Base-by-base conservation (phyloP, 2,113 vertebrate species). In the Phodopus roborovskii region DNA sequence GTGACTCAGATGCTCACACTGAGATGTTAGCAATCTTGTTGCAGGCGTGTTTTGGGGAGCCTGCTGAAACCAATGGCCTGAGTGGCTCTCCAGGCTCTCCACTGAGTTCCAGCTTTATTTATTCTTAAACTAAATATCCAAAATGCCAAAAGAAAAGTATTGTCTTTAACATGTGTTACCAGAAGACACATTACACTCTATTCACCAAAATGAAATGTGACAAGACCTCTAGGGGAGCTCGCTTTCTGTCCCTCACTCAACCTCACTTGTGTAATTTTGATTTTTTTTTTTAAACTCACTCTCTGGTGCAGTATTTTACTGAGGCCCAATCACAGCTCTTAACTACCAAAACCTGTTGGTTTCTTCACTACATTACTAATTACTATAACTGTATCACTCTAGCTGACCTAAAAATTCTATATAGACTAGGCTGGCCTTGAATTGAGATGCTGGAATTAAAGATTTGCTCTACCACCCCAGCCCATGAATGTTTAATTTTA, bases 51-150 rank as follows among this genome's bases (percentile, higher is more conserved):
- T n/a, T 66, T 4, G n/a, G 64, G 26, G 64, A 90, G 88, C 17
- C 53, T 70, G 36, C 50, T 89, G 26, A 94, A 73, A 89, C 56
- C 30, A 39, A 42, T 13, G 26, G 64, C 0, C 64, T 30, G 39
- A 58, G 48, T 78, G 60, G 62, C 42, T 82, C 50, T 58, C n/a
- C n/a, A 83, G 53, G n/a, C 74, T 94, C 71, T 92, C 62, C 74
- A 64, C 33, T 87, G 66, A 70, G 60, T 6, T 13, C 5, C 83
- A 70, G 45, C 39, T 48, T 42, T 45, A 45, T 48, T 42, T 45
- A 45, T 83, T 74, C 66, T 75, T 93, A 36, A 66, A 73, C 24
- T 90, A 48, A 87, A 56, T 60, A 95, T 82, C 90, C 50, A 92
- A 62, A 94, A 86, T 17, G 74, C 6, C 17, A 13, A 19, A 89